phyloP scores from a whole-genome alignment of 2,113 vertebrate genomes.

The Melanostigma gelatinosum region DNA sequence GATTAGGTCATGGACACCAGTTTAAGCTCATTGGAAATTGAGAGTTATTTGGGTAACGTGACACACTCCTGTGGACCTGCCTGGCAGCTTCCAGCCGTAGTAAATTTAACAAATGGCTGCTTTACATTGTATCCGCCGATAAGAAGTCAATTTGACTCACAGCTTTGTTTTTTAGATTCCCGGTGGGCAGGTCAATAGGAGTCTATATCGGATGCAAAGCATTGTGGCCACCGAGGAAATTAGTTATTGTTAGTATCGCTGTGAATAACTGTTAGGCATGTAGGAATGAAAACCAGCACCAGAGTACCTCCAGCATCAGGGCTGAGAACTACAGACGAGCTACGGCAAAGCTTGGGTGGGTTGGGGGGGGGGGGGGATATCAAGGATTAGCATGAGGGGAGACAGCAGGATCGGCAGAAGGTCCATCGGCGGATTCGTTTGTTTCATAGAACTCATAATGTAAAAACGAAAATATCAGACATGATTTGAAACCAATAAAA shows the following conservation, averaged over 20 bases:
- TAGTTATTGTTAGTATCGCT: constrained; percentile 71
- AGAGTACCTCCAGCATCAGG: constrained; percentile 74
- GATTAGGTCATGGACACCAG: constrained; percentile 53
- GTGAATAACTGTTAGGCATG: constrained; percentile 70
- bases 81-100: constrained; percentile 5
- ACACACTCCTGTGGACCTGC: constrained; percentile 56
- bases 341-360: constrained; percentile 52
- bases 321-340: constrained; percentile 66
- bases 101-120: background rate
- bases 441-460: constrained; percentile 34
- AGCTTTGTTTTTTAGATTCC: background rate
- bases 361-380: background rate
- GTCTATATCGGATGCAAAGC: constrained; percentile 59
- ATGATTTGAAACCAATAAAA: constrained; percentile 17
- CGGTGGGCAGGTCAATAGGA: constrained; percentile 60
- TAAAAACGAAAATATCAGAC: background rate
- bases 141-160: constrained; percentile 9
- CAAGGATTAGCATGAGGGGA: constrained; percentile 44
- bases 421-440: constrained; percentile 44
- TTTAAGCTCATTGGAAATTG: constrained; percentile 30
- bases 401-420: constrained; percentile 48
- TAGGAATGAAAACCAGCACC: constrained; percentile 86
- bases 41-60: constrained; percentile 18
- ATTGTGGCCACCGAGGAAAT: constrained; percentile 38
- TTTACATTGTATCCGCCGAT: constrained; percentile 16